Evolutionary conservation across 2,113 vertebrate species (phyloP).

Genomic region (Arvicanthis niloticus): DNA sequence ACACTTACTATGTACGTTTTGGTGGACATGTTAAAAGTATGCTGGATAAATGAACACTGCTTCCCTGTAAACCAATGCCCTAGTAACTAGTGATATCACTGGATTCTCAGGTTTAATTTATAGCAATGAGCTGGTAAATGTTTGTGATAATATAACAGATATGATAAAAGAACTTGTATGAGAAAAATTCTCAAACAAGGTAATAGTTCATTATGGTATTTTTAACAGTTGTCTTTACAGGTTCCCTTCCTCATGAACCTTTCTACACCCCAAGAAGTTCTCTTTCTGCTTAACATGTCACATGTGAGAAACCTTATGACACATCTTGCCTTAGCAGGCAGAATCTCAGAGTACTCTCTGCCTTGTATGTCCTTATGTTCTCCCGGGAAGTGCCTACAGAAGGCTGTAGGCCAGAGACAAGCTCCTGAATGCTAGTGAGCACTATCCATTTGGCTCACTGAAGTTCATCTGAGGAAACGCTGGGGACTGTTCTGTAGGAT

Average conservation of each 20-base stretch:
- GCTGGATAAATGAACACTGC: neutral
- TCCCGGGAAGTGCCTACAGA: neutral
- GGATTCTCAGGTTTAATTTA: neutral
- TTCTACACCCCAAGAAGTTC: neutral
- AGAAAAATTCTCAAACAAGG: neutral
- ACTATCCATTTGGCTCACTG: neutral
- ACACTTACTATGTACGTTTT: neutral
- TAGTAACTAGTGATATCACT: neutral
- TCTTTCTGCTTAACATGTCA: neutral
- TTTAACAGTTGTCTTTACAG: neutral
- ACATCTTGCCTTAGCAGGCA: neutral
- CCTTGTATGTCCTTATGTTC: neutral
- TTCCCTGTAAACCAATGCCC: neutral
- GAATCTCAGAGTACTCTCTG: neutral
- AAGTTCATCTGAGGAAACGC: slow-evolving; percentile 42
- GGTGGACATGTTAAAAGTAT: neutral
- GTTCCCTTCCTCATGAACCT: neutral
- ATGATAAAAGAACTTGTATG: neutral
- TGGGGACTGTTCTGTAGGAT: slow-evolving; percentile 65
- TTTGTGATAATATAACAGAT: neutral
- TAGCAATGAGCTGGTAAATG: neutral
- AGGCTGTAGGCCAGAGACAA: neutral
- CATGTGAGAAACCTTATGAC: neutral
- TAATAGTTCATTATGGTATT: neutral
- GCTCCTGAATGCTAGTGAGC: neutral